phyloP scores from a whole-genome alignment of 2,797 vertebrate species.

The Apodemus agrarius region DNA sequence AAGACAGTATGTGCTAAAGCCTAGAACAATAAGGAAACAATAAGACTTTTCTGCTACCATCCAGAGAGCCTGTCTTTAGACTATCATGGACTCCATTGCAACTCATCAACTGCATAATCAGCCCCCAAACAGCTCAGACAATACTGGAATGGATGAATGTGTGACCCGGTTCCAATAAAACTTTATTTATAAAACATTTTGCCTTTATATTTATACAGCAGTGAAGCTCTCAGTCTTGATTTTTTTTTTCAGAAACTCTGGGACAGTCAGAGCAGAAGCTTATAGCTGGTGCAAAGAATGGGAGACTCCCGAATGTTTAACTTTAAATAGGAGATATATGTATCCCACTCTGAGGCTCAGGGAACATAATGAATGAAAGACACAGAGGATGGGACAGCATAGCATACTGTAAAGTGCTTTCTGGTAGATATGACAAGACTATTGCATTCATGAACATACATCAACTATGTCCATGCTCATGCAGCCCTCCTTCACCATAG shows the following conservation, averaged over 20 bases:
- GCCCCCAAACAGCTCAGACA: background rate
- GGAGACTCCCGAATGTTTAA: no score
- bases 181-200: background rate
- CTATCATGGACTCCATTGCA: background rate
- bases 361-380: background rate
- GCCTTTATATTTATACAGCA: background rate
- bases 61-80: background rate
- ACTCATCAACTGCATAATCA: background rate
- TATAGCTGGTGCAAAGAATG: background rate
- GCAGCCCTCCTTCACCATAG: no score
- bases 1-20: background rate
- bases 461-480: background rate
- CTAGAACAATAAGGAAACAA: background rate
- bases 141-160: background rate
- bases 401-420: background rate
- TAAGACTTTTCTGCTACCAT: background rate
- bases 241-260: no score
- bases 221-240: background rate
- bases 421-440: background rate
- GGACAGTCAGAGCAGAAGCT: background rate
- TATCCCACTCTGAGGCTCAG: background rate
- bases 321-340: background rate
- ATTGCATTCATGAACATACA: background rate
- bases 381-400: background rate
- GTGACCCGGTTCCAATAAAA: background rate